Base-by-base conservation (phyloP, 2,797 vertebrate genomes). In the Coranthus polyacanthus region DNA sequence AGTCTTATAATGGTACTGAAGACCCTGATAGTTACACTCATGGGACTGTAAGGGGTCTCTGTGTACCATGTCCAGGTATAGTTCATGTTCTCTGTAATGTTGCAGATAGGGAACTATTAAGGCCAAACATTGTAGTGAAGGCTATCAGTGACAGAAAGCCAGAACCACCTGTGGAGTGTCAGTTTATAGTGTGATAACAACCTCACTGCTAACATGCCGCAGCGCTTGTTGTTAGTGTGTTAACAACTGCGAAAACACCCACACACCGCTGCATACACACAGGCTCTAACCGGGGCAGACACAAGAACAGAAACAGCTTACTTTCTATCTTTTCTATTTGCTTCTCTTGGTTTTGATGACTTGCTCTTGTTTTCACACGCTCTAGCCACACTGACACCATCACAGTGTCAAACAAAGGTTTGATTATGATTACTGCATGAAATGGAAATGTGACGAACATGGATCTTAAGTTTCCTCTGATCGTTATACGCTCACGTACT, bases 161-260 rank as follows among this genome's bases (percentile, higher is more conserved):
- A 43, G 43, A 69, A 41, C 15, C 81, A 75, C 67, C 69, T 71
- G 67, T 62, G 54, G 55, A 72, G 64, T 73, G 75, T 82, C 63
- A 63, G 18, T 58, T 34, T 36, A 50, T 37, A n/a, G 58, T 62
- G 65, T 55, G 68, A 75, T 66, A 77, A 59, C 60, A 43, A 60
- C 54, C 52, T 75, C 20, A 6, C 24, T 65, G 17, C 58, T 49
- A 24, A 64, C 36, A 38, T 4, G 18, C 60, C n/a, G 8, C 15
- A 32, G 42, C 0, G 12, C 53, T 64, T 39, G 42, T 21, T 70
- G 67, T 67, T 32, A 18, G 45, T 29, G 41, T 57, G n/a, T 55
- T 26, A 42, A 58, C 46, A 45, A 5, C 66, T 46, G 39, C 54
- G 58, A 22, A 29, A 29, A 58, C 60, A 57, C 64, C 54, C 62